Conservation (phyloP, 2,113 vertebrate genomes). For the Saimiri boliviensis region DNA sequence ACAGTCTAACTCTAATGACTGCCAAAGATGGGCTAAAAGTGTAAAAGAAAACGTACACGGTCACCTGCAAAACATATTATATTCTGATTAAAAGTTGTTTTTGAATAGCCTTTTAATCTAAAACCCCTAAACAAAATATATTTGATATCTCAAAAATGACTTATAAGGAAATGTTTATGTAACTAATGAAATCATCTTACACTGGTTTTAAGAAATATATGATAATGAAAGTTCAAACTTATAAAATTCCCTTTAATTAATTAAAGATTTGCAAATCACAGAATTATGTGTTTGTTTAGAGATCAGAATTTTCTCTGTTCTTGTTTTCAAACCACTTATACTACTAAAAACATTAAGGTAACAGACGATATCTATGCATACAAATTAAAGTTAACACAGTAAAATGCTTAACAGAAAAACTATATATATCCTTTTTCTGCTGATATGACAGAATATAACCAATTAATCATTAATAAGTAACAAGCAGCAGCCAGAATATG, state of each 20-base stretch:
- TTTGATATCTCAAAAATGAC: not conserved
- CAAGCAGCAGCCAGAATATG: conserved; percentile 17
- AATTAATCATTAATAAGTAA: conserved; percentile 43
- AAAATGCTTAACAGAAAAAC: not conserved
- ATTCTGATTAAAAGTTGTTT: conserved; percentile 22
- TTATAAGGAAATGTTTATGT: not conserved
- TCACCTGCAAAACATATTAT: not conserved
- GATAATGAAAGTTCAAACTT: not conserved
- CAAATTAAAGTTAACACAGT: not conserved
- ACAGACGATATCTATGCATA: not conserved
- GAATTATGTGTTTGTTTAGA: not conserved
- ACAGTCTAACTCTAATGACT: not conserved
- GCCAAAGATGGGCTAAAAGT: not conserved
- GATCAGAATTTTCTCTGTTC: not conserved
- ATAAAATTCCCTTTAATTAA: conserved; percentile 42
- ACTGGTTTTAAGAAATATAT: not conserved
- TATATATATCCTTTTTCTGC: not conserved
- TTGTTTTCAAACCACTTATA: not conserved
- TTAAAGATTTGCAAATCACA: not conserved
- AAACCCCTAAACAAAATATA: not conserved
- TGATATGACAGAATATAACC: not conserved
- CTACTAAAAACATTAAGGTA: not conserved
- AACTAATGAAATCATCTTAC: not conserved
- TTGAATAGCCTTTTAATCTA: not conserved
- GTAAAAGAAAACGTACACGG: not conserved